phyloP scores from a whole-genome alignment of 2,888 invertebrate genomes.

The Drosophila parthenogenetica region DNA sequence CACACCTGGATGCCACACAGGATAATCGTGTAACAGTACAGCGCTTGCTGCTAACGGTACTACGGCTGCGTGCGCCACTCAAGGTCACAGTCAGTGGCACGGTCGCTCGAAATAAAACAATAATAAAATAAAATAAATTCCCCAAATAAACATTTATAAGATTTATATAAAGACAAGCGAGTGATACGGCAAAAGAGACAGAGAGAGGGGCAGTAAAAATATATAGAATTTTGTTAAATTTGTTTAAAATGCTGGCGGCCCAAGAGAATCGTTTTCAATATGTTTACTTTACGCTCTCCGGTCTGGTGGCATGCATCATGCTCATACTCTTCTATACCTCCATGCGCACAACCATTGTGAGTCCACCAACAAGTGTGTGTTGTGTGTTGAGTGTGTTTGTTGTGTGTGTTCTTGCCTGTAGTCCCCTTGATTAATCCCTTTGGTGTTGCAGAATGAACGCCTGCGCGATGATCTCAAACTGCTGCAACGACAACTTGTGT shows the following conservation, averaged over 20 bases:
- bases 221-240: neutral
- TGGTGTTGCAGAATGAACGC: slow-evolving; percentile 70
- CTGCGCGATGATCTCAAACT: slow-evolving; percentile 72
- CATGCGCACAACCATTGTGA: slow-evolving; percentile 79
- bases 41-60: neutral
- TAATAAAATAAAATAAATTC: slow-evolving; percentile 28
- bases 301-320: slow-evolving; percentile 80
- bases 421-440: neutral
- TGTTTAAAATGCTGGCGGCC: slow-evolving; percentile 60
- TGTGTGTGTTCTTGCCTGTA: neutral
- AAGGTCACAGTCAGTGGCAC: slow-evolving; percentile 40
- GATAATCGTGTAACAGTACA: slow-evolving; percentile 11
- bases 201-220: neutral
- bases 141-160: slow-evolving; percentile 16
- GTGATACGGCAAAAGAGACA: slow-evolving; percentile 7
- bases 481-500: slow-evolving; percentile 73
- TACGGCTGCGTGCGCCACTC: slow-evolving; percentile 57
- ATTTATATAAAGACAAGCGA: slow-evolving; percentile 7
- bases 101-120: slow-evolving; percentile 35
- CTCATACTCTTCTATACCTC: slow-evolving; percentile 81
- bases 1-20: slow-evolving; percentile 52
- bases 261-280: slow-evolving; percentile 81
- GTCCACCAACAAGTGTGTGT: slow-evolving; percentile 42
- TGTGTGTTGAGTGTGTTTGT: slow-evolving; percentile 12
- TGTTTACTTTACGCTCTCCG: slow-evolving; percentile 82